Evolutionary conservation across 2,888 invertebrate species (phyloP).

Genomic region (Zygaena filipendulae): DNA sequence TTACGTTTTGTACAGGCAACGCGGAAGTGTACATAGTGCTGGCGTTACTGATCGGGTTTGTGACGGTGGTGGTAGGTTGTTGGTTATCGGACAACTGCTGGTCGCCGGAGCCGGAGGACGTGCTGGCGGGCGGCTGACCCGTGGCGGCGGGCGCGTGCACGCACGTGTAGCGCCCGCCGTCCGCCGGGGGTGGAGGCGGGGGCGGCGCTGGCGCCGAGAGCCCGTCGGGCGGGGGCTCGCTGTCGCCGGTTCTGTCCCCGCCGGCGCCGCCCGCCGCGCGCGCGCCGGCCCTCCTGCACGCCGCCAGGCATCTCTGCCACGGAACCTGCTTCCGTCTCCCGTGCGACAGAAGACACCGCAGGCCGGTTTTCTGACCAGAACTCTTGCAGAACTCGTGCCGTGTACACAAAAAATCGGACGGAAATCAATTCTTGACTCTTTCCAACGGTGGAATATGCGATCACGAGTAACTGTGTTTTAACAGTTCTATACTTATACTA

Average conservation of each 20-base stretch:
- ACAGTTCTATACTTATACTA: too few relatives aligned
- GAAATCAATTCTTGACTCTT: slow-evolving; percentile 42
- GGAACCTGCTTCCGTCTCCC: slow-evolving; percentile 42
- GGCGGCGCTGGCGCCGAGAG: slow-evolving; percentile 39
- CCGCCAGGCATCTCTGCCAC: slow-evolving; percentile 46
- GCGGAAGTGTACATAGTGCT: slow-evolving; percentile 81
- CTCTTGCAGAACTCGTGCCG: slow-evolving; percentile 38
- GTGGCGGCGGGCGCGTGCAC: slow-evolving; percentile 71
- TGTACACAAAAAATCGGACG: slow-evolving; percentile 52
- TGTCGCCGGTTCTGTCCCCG: slow-evolving; percentile 50
- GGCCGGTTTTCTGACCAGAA: slow-evolving; percentile 44
- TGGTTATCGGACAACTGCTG: slow-evolving; percentile 84
- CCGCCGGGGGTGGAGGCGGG: slow-evolving; percentile 40
- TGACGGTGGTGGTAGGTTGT: slow-evolving; percentile 79
- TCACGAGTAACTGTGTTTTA: slow-evolving; percentile 21
- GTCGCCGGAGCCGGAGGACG: slow-evolving; percentile 78
- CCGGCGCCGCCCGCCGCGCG: slow-evolving; percentile 32
- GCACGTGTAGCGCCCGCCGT: slow-evolving; percentile 66
- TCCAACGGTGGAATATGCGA: slow-evolving; percentile 48
- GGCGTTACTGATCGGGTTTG: slow-evolving; percentile 76
- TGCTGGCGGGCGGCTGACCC: slow-evolving; percentile 77
- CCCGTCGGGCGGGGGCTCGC: slow-evolving; percentile 38
- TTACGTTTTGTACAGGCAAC: slow-evolving; percentile 76
- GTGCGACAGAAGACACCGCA: slow-evolving; percentile 32
- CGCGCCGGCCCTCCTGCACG: slow-evolving; percentile 42